phyloP scores from a whole-genome alignment of 2,113 vertebrate genomes.

The Xiphophorus couchianus region DNA sequence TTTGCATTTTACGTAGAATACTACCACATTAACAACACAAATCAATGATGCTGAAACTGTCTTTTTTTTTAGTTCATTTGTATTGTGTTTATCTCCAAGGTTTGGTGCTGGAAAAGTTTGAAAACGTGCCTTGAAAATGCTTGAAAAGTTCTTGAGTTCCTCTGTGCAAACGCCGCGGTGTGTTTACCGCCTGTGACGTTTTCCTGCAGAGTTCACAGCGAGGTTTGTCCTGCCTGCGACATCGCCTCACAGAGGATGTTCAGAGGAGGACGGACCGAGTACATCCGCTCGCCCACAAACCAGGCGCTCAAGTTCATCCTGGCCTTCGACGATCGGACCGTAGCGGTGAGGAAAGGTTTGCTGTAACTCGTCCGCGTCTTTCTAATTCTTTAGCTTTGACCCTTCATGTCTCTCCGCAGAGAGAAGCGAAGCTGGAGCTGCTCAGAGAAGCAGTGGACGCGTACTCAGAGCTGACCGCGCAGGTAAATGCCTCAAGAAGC shows the following conservation, averaged over 20 bases:
- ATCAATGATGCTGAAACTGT: no score
- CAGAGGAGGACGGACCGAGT: constrained; percentile 80
- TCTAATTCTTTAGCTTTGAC: no score
- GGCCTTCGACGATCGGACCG: constrained; percentile 70
- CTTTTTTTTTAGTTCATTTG: no score
- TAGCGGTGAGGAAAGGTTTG: constrained; percentile 70
- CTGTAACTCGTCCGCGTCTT: no score
- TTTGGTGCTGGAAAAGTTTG: no score
- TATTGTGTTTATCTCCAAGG: no score
- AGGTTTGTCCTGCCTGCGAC: constrained; percentile 81
- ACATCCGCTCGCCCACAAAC: constrained; percentile 83
- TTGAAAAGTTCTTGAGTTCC: no score
- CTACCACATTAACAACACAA: no score
- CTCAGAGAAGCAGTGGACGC: constrained; percentile 78
- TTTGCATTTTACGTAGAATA: no score
- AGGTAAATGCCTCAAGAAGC: constrained; percentile 57
- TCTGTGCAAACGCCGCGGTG: no score
- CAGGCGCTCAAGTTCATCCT: constrained; percentile 78
- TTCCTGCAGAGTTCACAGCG: constrained; percentile 77
- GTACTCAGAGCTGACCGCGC: constrained; percentile 76
- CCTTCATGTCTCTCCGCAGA: constrained; percentile 59
- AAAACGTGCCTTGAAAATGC: no score
- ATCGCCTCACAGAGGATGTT: constrained; percentile 83
- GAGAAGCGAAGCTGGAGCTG: constrained; percentile 78
- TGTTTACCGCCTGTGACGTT: not conserved